phyloP scores from a whole-genome alignment of 2,888 invertebrate species.

The Tipula vernalis region DNA sequence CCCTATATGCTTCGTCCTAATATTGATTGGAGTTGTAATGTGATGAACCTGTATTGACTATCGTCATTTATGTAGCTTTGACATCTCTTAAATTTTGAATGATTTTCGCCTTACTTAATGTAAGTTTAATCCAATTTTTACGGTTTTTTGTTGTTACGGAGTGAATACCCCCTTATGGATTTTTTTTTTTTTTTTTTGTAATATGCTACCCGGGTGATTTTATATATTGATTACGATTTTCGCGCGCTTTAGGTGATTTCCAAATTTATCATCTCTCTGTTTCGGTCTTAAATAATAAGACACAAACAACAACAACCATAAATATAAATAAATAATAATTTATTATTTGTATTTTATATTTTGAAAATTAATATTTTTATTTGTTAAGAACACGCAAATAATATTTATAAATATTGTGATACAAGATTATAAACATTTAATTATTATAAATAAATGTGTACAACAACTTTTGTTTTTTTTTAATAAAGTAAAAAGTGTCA shows the following conservation, averaged over 20 bases:
- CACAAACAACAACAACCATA: neutral
- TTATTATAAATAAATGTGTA: neutral
- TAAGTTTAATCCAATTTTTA: too few species aligned
- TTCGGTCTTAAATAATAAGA: neutral
- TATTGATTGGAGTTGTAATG: too few species aligned
- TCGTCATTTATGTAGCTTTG: too few species aligned
- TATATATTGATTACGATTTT: neutral
- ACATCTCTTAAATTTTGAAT: too few species aligned
- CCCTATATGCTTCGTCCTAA: too few species aligned
- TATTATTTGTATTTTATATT: neutral
- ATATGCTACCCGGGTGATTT: neutral
- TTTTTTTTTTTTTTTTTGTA: neutral
- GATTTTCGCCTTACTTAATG: too few species aligned
- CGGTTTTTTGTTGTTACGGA: neutral
- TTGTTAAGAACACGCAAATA: neutral
- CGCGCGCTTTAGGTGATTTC: neutral
- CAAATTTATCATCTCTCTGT: neutral
- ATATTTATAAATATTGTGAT: neutral
- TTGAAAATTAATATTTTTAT: slow-evolving; percentile 4
- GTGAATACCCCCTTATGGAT: neutral
- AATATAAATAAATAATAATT: neutral
- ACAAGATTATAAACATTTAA: neutral
- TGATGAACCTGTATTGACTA: too few species aligned
- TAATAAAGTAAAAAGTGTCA: neutral
- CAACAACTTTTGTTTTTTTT: neutral